phyloP scores from a whole-genome alignment of 2,888 invertebrate species.

The Hypolimnas misippus region DNA sequence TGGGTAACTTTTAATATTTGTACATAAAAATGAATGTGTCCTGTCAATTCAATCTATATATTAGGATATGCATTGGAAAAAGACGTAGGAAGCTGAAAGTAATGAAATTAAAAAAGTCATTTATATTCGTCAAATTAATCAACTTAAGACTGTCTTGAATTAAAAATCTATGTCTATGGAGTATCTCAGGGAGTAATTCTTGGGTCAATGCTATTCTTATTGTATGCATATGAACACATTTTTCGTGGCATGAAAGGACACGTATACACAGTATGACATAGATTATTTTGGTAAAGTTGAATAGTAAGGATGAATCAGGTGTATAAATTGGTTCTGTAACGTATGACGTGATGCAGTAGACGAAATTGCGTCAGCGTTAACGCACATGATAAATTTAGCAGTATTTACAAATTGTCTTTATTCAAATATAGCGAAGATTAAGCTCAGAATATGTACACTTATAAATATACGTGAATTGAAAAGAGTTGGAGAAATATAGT shows the following conservation, averaged over 20 bases:
- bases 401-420: neutral
- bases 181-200: neutral
- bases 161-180: no score
- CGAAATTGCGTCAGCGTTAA: conserved; percentile 9
- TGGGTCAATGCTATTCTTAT: neutral
- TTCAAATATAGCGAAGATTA: neutral
- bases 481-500: no score
- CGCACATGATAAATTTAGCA: neutral
- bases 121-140: no score
- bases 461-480: no score
- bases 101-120: no score
- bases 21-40: no score
- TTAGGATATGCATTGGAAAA: no score
- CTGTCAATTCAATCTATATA: no score
- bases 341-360: conserved; percentile 1
- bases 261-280: neutral
- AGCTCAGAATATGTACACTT: no score
- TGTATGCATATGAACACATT: neutral
- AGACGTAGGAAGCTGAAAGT: no score
- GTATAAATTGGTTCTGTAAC: conserved; percentile 1
- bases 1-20: no score
- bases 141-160: no score
- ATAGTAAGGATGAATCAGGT: conserved; percentile 13
- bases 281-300: neutral
- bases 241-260: neutral